Percentiles rank a stretch among this genome's conserved stretches.
Evolutionary conservation across 2,888 invertebrate genomes (phyloP).

Genomic region (Cylindroiulus punctatus): DNA sequence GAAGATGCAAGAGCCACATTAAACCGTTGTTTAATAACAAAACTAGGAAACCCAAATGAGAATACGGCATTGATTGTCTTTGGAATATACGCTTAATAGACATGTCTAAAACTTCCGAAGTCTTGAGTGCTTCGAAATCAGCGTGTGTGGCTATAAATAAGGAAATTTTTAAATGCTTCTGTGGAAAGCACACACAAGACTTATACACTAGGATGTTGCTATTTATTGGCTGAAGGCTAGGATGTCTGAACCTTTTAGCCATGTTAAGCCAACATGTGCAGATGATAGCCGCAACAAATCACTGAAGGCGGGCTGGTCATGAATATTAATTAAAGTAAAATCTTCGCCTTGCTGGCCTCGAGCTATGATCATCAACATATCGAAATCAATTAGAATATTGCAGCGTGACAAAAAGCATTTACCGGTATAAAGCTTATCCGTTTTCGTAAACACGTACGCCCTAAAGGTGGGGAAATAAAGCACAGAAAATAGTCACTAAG

Average conservation of each 20-base stretch:
- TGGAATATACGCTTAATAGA: background rate
- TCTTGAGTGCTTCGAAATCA: background rate
- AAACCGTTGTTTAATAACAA: conserved; percentile 25
- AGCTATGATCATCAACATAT: background rate
- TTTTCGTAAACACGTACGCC: background rate
- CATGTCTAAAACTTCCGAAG: background rate
- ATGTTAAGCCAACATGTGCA: conserved; percentile 31
- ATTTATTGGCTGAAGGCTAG: background rate
- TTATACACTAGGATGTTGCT: background rate
- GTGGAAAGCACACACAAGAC: background rate
- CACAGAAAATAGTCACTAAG: no score
- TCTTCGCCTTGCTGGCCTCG: conserved; percentile 14
- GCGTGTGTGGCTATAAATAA: conserved; percentile 2
- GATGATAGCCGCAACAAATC: conserved; percentile 31
- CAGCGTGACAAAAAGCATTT: background rate
- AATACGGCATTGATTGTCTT: conserved; percentile 32
- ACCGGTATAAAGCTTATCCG: background rate
- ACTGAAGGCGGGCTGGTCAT: conserved; percentile 2
- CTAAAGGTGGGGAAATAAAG: background rate
- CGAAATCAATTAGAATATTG: background rate
- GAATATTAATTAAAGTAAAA: conserved; percentile 33
- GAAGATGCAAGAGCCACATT: conserved; percentile 17
- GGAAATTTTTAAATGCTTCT: background rate
- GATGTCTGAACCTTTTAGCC: conserved; percentile 9
- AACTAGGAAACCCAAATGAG: conserved; percentile 1